Base-by-base conservation (phyloP, 2,113 vertebrate species). In the human region DNA sequence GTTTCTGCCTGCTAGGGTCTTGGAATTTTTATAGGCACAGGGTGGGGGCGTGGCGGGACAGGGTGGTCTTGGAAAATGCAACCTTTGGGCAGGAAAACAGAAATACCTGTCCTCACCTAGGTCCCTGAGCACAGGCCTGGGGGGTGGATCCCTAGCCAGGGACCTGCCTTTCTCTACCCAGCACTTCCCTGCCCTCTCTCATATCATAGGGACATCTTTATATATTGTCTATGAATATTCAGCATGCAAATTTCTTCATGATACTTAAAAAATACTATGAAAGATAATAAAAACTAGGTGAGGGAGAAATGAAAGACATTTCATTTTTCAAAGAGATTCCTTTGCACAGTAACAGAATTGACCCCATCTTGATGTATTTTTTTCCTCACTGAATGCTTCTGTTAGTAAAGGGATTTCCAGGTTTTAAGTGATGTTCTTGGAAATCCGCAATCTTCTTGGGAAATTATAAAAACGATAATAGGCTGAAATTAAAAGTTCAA, bases 301-400 rank as follows among this genome's bases (percentile, higher is more conserved):
- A 92, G 38, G 55, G 32, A 75, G 68, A 92, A 94, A 96, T 96
- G 30, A 93, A 57, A 95, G 83, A 40, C 30, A 3, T 66, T 92
- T 85, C 14, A 18, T 93, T n/a, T 96, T 94, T 57, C 8, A 23
- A 80, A 68, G 90, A 94, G 32, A 61, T 86, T 89, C 66, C 59
- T 97, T 80, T n/a, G 22, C 79, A 81, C 23, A 90, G 27, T 78
- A 59, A 79, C 45, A 90, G 89, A 95, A 88, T 68, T 75, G 59
- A 27, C 43, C 83, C 18, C 55, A 45, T 95, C 38, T n/a, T 81
- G 92, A 68, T 20, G 1, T 83, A 40, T 50, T 30, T 66, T 83
- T 95, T 55, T 30, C n/a, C 40, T 13, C 59, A 76, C 20, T 92
- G 75, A 93, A 90, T 90, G 30, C 9, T 72, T 50, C 66, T 82